Percentiles rank a stretch among this genome's conserved stretches.
Evolutionary conservation across 2,888 invertebrate genomes (phyloP).

Genomic region (Elysia crispata): DNA sequence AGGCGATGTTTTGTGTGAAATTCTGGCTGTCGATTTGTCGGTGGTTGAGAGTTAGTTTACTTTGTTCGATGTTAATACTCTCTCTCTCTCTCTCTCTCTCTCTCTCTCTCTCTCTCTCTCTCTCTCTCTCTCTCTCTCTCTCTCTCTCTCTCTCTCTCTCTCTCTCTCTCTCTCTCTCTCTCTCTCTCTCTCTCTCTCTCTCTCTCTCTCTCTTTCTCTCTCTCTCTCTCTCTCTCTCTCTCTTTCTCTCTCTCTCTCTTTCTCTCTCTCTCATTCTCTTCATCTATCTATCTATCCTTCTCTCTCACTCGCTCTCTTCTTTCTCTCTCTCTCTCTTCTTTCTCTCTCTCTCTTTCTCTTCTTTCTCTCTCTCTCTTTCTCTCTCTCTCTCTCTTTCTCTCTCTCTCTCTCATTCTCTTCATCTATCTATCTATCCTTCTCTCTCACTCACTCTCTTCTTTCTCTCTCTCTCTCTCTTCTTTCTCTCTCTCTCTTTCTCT

Average conservation of each 20-base stretch:
- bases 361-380: not conserved
- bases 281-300: not conserved
- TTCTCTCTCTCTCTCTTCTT: slow-evolving; percentile 13
- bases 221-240: slow-evolving; percentile 18
- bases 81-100: not conserved
- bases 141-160: not conserved
- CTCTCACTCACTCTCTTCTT: not conserved
- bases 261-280: slow-evolving; percentile 16
- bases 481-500: no score
- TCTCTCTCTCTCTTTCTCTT: slow-evolving; percentile 21
- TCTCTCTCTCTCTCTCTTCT: no score
- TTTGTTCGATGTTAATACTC: not conserved
- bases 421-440: not conserved
- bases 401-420: not conserved
- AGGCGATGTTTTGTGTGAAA: no score
- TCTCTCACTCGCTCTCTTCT: not conserved
- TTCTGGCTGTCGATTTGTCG: no score
- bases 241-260: slow-evolving; percentile 18
- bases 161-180: slow-evolving; percentile 3
- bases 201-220: not conserved
- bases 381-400: not conserved
- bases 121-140: slow-evolving; percentile 11
- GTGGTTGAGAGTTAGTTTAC: no score
- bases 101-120: not conserved
- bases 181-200: not conserved